phyloP scores from a whole-genome alignment of 37 sponge, comb jelly and placozoan species.

The Beroe ovata region DNA sequence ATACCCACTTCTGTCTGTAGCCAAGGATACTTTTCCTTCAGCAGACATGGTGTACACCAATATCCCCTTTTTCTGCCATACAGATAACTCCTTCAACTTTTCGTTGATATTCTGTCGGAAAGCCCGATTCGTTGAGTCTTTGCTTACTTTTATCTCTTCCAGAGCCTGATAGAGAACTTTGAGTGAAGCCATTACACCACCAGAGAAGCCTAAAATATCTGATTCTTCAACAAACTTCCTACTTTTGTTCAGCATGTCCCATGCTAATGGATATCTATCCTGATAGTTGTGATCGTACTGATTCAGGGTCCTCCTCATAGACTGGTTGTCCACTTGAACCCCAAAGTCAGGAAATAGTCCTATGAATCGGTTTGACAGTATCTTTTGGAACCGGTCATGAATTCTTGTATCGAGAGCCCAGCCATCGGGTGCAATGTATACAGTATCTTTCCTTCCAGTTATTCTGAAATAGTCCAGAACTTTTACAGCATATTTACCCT shows the following conservation, averaged over 20 bases:
- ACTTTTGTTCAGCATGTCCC: not conserved
- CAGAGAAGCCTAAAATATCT: not conserved
- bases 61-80: not conserved
- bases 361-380: not conserved
- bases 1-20: not conserved
- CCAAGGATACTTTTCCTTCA: not conserved
- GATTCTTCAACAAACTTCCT: not conserved
- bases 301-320: not conserved
- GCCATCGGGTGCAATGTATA: conserved; percentile 46
- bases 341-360: conserved; percentile 2
- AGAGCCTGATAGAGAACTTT: not conserved
- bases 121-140: not conserved
- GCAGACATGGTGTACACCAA: conserved; percentile 5
- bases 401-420: conserved; percentile 9
- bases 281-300: not conserved
- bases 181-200: conserved; percentile 1
- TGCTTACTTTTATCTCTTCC: not conserved
- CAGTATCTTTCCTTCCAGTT: conserved; percentile 30
- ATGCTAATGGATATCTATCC: not conserved
- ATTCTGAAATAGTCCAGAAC: conserved; percentile 36
- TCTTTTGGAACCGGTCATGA: not conserved
- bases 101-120: not conserved
- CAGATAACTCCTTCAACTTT: not conserved
- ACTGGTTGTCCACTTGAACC: not conserved
- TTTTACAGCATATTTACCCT: conserved; percentile 6